Evolutionary conservation across 2,113 vertebrate genomes (phyloP).

Genomic region (Telmatochromis brichardi): DNA sequence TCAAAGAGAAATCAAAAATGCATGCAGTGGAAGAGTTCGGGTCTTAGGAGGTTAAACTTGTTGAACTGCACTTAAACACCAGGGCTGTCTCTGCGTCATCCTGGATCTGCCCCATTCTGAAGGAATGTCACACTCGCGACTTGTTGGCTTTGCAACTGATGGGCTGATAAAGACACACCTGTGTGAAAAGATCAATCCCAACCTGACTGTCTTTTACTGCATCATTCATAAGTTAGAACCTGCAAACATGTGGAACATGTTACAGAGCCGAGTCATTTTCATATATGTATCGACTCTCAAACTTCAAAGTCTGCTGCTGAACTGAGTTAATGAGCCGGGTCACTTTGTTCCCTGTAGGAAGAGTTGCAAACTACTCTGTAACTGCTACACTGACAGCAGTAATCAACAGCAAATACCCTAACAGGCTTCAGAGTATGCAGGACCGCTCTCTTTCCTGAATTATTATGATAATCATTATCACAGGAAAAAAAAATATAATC

Average conservation of each 20-base stretch:
- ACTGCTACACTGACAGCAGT: background rate
- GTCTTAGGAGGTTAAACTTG: background rate
- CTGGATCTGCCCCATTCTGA: background rate
- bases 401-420: background rate
- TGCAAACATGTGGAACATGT: background rate
- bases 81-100: background rate
- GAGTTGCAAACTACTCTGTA: background rate
- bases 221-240: background rate
- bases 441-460: background rate
- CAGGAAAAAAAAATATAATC: background rate
- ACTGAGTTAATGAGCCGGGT: background rate
- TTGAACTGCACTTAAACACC: background rate
- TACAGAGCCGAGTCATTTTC: background rate
- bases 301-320: background rate
- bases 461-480: background rate
- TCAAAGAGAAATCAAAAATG: background rate
- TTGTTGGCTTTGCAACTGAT: background rate
- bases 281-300: background rate
- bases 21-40: background rate
- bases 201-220: background rate
- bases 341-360: background rate
- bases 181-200: background rate
- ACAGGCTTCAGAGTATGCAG: background rate
- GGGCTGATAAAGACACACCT: background rate
- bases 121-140: accelerated